Evolutionary conservation across 1,140 invertebrate genomes (phyloP).

Genomic region (Phymastichus coffea): DNA sequence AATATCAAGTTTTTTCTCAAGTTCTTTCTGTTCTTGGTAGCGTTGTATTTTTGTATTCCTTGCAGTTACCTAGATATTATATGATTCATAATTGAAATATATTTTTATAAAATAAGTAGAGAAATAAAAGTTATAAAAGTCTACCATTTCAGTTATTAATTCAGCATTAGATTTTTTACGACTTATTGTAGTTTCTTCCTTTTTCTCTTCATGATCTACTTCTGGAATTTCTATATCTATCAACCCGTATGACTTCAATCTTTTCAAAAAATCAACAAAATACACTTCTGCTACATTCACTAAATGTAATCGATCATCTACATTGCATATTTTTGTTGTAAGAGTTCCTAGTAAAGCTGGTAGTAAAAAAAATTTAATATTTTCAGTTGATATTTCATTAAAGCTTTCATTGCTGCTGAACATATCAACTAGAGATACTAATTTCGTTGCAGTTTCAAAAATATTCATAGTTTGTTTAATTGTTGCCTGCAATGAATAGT

Average conservation of each 20-base stretch:
- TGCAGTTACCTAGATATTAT: conserved; percentile 53
- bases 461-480: conserved; percentile 69
- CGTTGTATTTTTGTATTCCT: conserved; percentile 76
- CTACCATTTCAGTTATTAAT: conserved; percentile 45
- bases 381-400: conserved; percentile 82
- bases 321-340: conserved; percentile 65
- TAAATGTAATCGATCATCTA: conserved; percentile 65
- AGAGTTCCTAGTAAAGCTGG: conserved; percentile 81
- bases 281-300: conserved; percentile 78
- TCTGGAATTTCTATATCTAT: conserved; percentile 63
- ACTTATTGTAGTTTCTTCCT: conserved; percentile 23
- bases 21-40: conserved; percentile 77
- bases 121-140: background rate
- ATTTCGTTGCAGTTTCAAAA: conserved; percentile 75
- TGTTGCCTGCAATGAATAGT: conserved; percentile 58
- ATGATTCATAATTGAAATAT: background rate
- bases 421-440: conserved; percentile 76
- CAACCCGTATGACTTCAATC: conserved; percentile 77
- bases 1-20: conserved; percentile 68
- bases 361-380: conserved; percentile 81
- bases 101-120: background rate
- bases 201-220: conserved; percentile 33
- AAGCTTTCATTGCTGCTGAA: conserved; percentile 87
- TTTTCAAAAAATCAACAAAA: conserved; percentile 80
- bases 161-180: conserved; percentile 40